Evolutionary conservation across 2,113 vertebrate species (phyloP).

Genomic region (Progne subis): DNA sequence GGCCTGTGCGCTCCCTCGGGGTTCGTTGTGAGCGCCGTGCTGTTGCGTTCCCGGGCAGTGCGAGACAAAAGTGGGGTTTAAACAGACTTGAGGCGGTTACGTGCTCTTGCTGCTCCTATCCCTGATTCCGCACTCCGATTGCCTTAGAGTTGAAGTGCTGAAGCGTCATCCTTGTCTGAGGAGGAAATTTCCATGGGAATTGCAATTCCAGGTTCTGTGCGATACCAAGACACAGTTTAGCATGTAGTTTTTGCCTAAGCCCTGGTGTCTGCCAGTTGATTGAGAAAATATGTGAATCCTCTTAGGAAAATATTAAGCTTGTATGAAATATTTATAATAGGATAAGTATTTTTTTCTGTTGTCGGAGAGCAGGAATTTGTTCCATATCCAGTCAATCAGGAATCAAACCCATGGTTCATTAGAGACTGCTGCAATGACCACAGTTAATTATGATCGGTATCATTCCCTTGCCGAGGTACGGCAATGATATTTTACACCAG

Average conservation of each 20-base stretch:
- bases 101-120: fast-evolving
- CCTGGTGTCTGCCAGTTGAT: not conserved
- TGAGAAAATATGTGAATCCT: not conserved
- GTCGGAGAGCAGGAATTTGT: not conserved
- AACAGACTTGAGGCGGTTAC: fast-evolving
- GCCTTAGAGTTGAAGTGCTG: no score
- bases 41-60: fast-evolving
- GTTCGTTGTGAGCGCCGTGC: fast-evolving
- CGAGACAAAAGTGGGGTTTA: fast-evolving
- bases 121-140: fast-evolving
- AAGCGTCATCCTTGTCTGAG: not conserved
- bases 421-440: not conserved
- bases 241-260: not conserved
- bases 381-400: fast-evolving
- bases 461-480: not conserved
- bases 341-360: not conserved
- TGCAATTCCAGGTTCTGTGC: fast-evolving
- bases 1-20: no score
- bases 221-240: not conserved
- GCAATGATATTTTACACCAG: not conserved
- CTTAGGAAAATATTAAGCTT: not conserved
- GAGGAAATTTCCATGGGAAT: not conserved
- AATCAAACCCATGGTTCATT: fast-evolving
- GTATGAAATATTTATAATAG: fast-evolving
- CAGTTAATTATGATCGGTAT: not conserved